A percentile compares a stretch with the other conserved stretches of the same genome.
Evolutionary conservation across 2,888 invertebrate species (phyloP).

Genomic region (Chesias legatella): DNA sequence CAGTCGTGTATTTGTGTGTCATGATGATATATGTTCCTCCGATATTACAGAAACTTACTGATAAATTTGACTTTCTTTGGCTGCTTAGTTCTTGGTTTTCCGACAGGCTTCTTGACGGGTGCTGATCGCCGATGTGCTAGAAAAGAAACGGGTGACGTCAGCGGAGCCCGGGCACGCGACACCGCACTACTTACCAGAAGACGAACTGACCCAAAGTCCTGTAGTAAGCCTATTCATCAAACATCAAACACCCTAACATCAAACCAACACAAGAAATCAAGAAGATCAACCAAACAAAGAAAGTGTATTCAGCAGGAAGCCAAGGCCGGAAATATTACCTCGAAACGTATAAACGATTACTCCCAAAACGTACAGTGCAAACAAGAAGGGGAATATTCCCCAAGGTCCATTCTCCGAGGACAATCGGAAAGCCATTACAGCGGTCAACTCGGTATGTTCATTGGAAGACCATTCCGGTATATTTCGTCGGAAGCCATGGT

Average conservation of each 20-base stretch:
- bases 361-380: constrained; percentile 23
- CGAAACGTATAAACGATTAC: constrained; percentile 13
- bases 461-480: constrained; percentile 54
- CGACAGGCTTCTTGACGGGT: constrained; percentile 90
- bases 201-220: constrained; percentile 30
- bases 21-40: constrained; percentile 1
- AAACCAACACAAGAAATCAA: no score
- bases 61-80: constrained; percentile 95
- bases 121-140: constrained; percentile 79
- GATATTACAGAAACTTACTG: constrained; percentile 84
- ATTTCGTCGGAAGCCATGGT: constrained; percentile 21
- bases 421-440: constrained; percentile 64
- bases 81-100: constrained; percentile 90
- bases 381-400: constrained; percentile 43
- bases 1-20: constrained; percentile 6
- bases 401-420: constrained; percentile 36
- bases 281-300: constrained; percentile 8
- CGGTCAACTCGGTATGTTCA: constrained; percentile 54
- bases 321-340: constrained; percentile 7
- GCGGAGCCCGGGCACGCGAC: constrained; percentile 33
- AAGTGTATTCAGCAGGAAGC: constrained; percentile 3
- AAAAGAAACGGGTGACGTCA: constrained; percentile 38
- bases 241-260: no score
- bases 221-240: constrained; percentile 3
- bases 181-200: constrained; percentile 32